Conservation (phyloP, 2,888 invertebrate species). For the Ophion ventricosus region DNA sequence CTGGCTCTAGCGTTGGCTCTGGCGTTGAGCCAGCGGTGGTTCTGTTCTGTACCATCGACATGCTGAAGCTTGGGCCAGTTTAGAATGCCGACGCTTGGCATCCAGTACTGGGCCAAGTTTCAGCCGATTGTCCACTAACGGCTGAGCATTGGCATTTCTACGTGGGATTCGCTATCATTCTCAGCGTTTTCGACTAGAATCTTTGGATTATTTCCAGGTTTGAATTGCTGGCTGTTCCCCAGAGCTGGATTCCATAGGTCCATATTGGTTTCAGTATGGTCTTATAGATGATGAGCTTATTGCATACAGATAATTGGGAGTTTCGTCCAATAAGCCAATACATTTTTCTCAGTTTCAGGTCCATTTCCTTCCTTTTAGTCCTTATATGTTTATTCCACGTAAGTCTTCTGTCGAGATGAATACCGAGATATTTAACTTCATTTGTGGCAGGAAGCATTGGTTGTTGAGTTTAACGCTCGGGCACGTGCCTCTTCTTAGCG, state of each 20-base stretch:
- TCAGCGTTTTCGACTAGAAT: not conserved
- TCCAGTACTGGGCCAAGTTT: too few species aligned
- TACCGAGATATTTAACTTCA: constrained; percentile 9
- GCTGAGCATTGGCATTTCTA: too few species aligned
- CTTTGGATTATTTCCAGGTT: constrained; percentile 19
- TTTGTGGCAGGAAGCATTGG: not conserved
- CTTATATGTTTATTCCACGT: constrained; percentile 10
- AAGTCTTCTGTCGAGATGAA: constrained; percentile 40
- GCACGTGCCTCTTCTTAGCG: not conserved
- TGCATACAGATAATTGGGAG: constrained; percentile 28
- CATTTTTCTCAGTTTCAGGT: constrained; percentile 29
- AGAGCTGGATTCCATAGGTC: constrained; percentile 14
- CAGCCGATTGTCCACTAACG: too few species aligned
- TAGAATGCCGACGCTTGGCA: too few species aligned
- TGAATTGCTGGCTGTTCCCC: constrained; percentile 15
- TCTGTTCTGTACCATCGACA: too few species aligned
- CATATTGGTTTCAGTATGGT: constrained; percentile 41
- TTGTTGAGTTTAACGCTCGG: constrained; percentile 4
- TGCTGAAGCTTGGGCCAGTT: too few species aligned
- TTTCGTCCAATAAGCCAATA: constrained; percentile 48
- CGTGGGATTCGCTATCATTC: too few species aligned
- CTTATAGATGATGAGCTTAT: constrained; percentile 51
- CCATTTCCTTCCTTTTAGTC: constrained; percentile 6
- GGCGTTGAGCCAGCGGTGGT: too few species aligned
- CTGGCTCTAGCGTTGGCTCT: too few species aligned